Conservation (phyloP, 2,888 invertebrate species). For the Harpalus rubripes region DNA sequence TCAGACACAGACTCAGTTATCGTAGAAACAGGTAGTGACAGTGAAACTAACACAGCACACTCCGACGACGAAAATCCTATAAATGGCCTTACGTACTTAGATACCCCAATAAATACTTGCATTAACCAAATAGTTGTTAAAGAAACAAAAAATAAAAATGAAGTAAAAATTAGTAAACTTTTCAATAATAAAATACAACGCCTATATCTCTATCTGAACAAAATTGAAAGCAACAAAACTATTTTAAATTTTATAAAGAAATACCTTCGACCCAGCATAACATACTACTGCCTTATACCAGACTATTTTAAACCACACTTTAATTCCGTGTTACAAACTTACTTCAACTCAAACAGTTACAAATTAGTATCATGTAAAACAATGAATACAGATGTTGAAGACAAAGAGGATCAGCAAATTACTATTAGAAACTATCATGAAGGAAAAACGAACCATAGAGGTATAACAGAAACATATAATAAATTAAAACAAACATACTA, state of each 20-base stretch:
- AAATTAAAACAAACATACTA: constrained; percentile 66
- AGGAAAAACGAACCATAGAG: constrained; percentile 69
- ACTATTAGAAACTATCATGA: constrained; percentile 67
- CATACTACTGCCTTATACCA: constrained; percentile 30
- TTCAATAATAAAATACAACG: not conserved
- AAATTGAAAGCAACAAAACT: constrained; percentile 22
- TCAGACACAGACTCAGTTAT: no score
- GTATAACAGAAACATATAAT: constrained; percentile 67
- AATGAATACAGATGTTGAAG: constrained; percentile 45
- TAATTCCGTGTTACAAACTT: constrained; percentile 9
- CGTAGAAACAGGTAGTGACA: no score
- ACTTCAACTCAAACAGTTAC: constrained; percentile 22
- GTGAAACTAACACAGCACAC: no score
- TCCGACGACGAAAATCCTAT: no score
- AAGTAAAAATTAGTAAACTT: no score
- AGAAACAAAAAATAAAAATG: no score
- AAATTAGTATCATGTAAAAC: constrained; percentile 51
- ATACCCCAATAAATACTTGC: no score
- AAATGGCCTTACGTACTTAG: no score
- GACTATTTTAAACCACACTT: constrained; percentile 36
- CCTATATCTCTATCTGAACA: constrained; percentile 42
- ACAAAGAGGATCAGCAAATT: constrained; percentile 62
- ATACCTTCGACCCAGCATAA: constrained; percentile 7
- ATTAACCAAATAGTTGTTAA: no score
- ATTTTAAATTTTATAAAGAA: constrained; percentile 42